Percentiles rank a stretch among this genome's conserved stretches.
These are phyloP conservation scores for Meriones psammophilus DNA, from an alignment of 2,797 vertebrate genomes.

Conservation along the genomic window DNA sequence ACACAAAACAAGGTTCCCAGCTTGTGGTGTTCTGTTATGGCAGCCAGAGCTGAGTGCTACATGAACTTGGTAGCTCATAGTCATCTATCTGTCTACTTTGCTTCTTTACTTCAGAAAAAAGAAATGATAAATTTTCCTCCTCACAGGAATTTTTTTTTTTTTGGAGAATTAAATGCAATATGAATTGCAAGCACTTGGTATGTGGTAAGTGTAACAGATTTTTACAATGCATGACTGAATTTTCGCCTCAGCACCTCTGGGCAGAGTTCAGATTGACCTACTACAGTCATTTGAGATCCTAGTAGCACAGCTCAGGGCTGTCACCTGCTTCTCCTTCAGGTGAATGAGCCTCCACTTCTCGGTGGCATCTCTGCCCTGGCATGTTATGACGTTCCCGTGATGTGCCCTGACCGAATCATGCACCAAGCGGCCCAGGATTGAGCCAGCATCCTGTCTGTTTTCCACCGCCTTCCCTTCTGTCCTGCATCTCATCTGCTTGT, in stretches of 20 bases:
- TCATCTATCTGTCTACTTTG: not conserved
- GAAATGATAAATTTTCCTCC: not conserved
- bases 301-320: not conserved
- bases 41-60: not conserved
- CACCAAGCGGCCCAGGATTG: not conserved
- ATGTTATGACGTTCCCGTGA: not conserved
- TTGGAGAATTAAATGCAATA: conserved; percentile 33
- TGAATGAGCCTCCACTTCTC: not conserved
- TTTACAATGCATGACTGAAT: not conserved
- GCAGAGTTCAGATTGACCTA: not conserved
- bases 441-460: not conserved
- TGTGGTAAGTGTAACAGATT: not conserved
- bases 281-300: not conserved
- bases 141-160: conserved; percentile 1
- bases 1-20: not conserved
- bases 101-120: conserved; percentile 38
- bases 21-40: not conserved
- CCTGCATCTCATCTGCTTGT: not conserved
- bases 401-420: too few species aligned
- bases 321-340: not conserved
- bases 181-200: not conserved
- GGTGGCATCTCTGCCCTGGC: not conserved
- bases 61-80: not conserved
- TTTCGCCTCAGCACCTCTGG: not conserved
- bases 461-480: not conserved